phyloP scores from a whole-genome alignment of 2,113 vertebrate genomes.

The Vombatus ursinus region DNA sequence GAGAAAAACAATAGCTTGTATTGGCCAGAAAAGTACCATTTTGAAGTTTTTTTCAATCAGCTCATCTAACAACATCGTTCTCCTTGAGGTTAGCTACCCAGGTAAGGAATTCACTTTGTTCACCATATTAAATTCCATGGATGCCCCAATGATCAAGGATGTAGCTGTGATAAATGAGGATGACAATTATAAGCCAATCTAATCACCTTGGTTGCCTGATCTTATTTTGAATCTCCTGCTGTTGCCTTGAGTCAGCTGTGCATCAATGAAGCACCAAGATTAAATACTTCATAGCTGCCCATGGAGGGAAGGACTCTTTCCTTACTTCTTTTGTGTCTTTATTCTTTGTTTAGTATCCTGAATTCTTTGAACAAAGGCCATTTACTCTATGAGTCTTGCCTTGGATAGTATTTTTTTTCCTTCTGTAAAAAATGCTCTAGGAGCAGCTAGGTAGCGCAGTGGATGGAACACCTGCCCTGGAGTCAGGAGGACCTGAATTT shows the following conservation, averaged over 20 bases:
- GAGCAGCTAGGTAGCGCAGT: too few relatives aligned
- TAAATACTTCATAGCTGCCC: background rate
- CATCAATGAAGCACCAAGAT: background rate
- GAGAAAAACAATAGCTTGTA: background rate
- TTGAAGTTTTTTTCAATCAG: fast-evolving
- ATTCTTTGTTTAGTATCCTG: background rate
- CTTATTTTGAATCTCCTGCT: background rate
- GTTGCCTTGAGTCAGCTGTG: background rate
- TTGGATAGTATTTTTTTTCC: background rate
- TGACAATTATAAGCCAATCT: background rate
- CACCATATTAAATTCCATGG: background rate
- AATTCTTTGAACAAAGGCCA: background rate
- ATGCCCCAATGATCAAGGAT: background rate
- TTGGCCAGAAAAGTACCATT: background rate
- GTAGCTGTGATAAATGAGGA: background rate
- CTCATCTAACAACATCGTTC: too few relatives aligned
- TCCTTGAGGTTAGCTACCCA: background rate
- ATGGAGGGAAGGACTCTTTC: background rate
- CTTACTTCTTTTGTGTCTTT: background rate
- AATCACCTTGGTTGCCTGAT: background rate
- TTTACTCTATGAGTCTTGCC: background rate
- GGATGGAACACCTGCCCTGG: too few relatives aligned
- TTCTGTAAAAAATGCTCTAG: background rate
- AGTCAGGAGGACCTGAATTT: too few relatives aligned
- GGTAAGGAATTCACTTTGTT: background rate